Evolutionary conservation across 30 jellyfish, hydroid and myxozoan species (phyloP), one percentile per base, ranked within the genome.

Genomic region (Aurelia sp.): DNA sequence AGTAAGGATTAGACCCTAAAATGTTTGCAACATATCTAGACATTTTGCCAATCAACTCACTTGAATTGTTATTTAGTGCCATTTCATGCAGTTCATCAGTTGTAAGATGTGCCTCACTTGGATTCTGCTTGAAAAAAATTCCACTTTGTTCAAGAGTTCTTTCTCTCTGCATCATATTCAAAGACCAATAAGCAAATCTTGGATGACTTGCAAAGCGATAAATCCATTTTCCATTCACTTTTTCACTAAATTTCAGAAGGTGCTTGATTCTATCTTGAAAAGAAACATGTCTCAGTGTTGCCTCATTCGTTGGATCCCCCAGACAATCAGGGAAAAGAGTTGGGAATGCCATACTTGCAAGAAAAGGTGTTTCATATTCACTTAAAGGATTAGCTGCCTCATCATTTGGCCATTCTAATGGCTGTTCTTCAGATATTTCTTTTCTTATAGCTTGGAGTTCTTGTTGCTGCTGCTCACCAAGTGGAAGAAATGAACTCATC

Each of bases 141-240:
- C 47, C 47, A 35, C 47, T 35, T 35, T 35, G 47, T 35, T 35
- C 47, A 35, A 35, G 65, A 5, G 33, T 12, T 20, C 82, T 24
- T 18, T 71, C 27, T 24, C 82, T 21, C 30, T 71, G 67, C 4
- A 71, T 20, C 82, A 71, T 48, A 20, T 71, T 71, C 82, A 20
- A 71, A 13, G 67, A 17, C 82, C 67, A 71, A 15, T 71, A 71
- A 4, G 82, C 63, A 71, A 71, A 71, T 71, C 67, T 71, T 71
- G 82, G 82, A 35, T 35, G 47, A 5, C 47, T 35, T 35, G 47
- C 47, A 35, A 35, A 35, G 47, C 3, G 47, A 35, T 35, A 35
- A 35, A 35, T 35, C 47, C 47, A 35, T 35, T 35, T 35, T 5
- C 47, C 47, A 2, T 35, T 35, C 5, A 35, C 47, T 2, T 2